A percentile compares a stretch with the other conserved stretches of the same genome.
Conservation (phyloP, 1,140 invertebrate species). For the Cydia fagiglandana region DNA sequence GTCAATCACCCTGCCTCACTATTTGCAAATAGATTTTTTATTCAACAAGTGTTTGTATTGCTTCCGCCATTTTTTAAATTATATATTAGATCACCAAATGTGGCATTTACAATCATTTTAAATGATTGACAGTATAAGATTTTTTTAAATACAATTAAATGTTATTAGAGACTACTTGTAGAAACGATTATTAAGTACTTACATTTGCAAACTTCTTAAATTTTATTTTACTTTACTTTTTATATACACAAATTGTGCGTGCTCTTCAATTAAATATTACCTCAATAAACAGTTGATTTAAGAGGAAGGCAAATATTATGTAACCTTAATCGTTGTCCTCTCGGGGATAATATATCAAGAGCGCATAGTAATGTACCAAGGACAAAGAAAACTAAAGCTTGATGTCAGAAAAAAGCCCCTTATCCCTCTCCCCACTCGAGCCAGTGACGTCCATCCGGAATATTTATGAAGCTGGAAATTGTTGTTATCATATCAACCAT, state of each 20-base stretch:
- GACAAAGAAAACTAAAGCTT: conserved; percentile 31
- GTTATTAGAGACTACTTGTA: no score
- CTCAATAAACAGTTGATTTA: not conserved
- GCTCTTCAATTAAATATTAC: not conserved
- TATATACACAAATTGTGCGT: not conserved
- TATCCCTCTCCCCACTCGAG: conserved; percentile 28
- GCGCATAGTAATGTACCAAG: conserved; percentile 25
- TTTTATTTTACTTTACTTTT: conserved; percentile 27
- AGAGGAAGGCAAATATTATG: not conserved
- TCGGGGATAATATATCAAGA: conserved; percentile 18
- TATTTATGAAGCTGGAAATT: conserved; percentile 32
- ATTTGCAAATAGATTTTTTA: not conserved
- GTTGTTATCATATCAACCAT: conserved; percentile 29
- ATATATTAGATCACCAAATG: not conserved
- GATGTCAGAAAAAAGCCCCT: conserved; percentile 31
- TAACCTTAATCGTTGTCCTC: conserved; percentile 1
- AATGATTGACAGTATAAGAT: no score
- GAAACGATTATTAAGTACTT: no score
- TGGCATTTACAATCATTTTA: no score
- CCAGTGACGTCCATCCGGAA: conserved; percentile 31
- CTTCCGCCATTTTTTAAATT: not conserved
- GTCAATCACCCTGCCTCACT: conserved; percentile 15
- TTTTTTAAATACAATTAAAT: no score
- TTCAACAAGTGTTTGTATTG: not conserved
- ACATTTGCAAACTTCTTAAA: no score